These are phyloP conservation scores for Zaprionus africanus DNA, from an alignment of 1,140 invertebrate species.

Conservation along the genomic window DNA sequence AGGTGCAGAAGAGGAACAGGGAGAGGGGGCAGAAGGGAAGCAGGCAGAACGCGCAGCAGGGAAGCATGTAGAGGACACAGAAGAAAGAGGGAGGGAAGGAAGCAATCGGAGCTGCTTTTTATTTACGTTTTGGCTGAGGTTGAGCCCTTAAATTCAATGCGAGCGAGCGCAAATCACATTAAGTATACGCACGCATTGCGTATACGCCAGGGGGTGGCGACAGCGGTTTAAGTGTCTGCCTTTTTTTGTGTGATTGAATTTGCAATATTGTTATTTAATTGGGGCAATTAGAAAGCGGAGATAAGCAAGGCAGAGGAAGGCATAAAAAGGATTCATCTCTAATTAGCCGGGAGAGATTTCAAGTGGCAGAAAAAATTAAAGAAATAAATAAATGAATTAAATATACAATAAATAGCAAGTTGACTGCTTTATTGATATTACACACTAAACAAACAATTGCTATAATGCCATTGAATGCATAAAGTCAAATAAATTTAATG, in stretches of 20 bases:
- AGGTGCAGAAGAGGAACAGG: not conserved
- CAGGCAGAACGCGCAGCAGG: not conserved
- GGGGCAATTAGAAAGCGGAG: not conserved
- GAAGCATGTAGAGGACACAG: too few species aligned
- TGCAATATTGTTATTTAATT: slow-evolving; percentile 5
- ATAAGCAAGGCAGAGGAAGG: not conserved
- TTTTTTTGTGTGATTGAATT: slow-evolving; percentile 2
- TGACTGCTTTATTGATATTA: not conserved
- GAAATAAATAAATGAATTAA: not conserved
- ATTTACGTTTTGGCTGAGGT: slow-evolving; percentile 14
- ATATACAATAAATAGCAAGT: not conserved
- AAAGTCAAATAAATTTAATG: not conserved
- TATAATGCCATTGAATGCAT: not conserved
- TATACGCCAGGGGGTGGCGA: not conserved
- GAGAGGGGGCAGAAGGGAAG: not conserved
- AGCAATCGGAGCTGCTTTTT: not conserved
- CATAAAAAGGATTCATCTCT: too few species aligned
- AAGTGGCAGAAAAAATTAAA: not conserved
- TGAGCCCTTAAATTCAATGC: slow-evolving; percentile 33
- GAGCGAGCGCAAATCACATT: slow-evolving; percentile 26
- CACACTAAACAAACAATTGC: not conserved
- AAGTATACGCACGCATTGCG: slow-evolving; percentile 32
- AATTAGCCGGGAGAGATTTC: not conserved
- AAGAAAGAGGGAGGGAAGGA: too few species aligned
- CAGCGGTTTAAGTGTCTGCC: slow-evolving; percentile 1